Base-by-base conservation (phyloP, 2,888 invertebrate species). In the Slavum lentiscoides region DNA sequence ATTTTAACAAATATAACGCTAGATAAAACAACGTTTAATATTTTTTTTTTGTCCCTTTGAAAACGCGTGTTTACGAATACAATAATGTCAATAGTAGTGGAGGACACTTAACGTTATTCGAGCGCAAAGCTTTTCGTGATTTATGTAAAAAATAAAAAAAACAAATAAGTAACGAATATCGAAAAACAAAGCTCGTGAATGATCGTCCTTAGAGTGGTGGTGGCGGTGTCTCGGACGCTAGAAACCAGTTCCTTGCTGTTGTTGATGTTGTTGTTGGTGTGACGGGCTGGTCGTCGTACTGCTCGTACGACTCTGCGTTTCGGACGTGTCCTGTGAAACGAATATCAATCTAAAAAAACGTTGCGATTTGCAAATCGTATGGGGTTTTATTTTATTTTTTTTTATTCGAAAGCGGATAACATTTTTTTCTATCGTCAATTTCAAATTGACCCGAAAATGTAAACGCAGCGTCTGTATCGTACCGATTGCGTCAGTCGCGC, bases 151-250 rank as follows among this genome's bases (percentile, higher is more conserved):
- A 76, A 68, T 61, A 68, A 55, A 55, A 21, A 77, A 68, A 30
- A 76, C 19, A 69, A 69, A 64, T 30, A 19, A 21, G 58, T 43
- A 67, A 75, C 67, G 53, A 59, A 58, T 23, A 75, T 43, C 58
- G 67, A 67, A 75, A 69, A 80, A 80, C 70, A 80, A 30, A 80
- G 80, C 80, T 80, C 80, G 80, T 80, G 62, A 80, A 64, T 80
- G 53, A 39, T 72, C 64, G 55, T 30, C 30, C 30, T 30, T 30
- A 30, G 30, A 30, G 30, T 30, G 30, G 30, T 30, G 30, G 30
- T 23, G 53, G 13, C 23, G 13, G 4, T 53, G n/a, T 30, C 9
- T 30, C 21, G 6, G 58, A 6, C 21, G 64, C 64, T 80, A 80
- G 53, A 80, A 80, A 23, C 80, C 80, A 11, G 80, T 80, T 23